Percentiles rank a stretch among this genome's conserved stretches.
Evolutionary conservation across 2,888 invertebrate genomes (phyloP).

Genomic region (Abscondita cerata): DNA sequence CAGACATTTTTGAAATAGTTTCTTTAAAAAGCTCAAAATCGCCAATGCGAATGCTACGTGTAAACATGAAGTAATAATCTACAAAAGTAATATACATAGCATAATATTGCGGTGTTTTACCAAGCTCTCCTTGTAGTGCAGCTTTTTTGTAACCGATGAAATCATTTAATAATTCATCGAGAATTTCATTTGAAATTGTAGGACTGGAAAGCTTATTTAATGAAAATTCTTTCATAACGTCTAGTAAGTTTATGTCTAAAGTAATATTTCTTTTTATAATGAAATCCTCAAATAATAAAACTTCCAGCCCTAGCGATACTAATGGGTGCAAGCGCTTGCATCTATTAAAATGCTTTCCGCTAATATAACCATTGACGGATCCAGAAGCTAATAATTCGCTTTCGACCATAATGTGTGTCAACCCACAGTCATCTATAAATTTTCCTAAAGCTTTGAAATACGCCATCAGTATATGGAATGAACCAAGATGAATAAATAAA

Average conservation of each 20-base stretch:
- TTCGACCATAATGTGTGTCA: constrained; percentile 37
- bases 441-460: constrained; percentile 45
- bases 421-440: constrained; percentile 38
- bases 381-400: constrained; percentile 41
- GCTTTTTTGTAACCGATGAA: neutral
- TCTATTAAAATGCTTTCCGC: constrained; percentile 46
- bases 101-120: constrained; percentile 33
- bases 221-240: neutral
- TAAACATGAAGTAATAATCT: neutral
- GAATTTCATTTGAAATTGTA: no score
- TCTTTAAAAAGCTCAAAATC: constrained; percentile 1
- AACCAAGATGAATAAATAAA: constrained; percentile 49
- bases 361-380: constrained; percentile 40
- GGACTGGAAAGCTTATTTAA: no score
- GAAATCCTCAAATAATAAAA: constrained; percentile 1
- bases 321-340: constrained; percentile 43
- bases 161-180: neutral
- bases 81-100: constrained; percentile 39
- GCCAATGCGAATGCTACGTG: neutral
- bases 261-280: neutral
- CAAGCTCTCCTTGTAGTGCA: neutral
- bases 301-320: constrained; percentile 10
- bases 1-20: neutral
- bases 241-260: neutral
- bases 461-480: constrained; percentile 46